Evolutionary conservation across 2,888 invertebrate genomes (phyloP).

Genomic region (Venusia cambrica): DNA sequence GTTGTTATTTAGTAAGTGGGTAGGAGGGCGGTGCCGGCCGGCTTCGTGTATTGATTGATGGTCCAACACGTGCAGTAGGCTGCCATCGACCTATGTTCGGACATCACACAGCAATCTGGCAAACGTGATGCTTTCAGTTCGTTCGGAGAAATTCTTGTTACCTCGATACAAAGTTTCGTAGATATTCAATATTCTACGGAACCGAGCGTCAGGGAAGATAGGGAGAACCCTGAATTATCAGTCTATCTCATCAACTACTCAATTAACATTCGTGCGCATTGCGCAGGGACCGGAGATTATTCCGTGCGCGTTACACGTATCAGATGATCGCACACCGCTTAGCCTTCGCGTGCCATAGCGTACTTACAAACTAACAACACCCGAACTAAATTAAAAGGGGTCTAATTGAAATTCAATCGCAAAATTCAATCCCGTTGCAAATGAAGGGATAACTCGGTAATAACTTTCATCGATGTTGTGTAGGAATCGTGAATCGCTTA

Average conservation of each 20-base stretch:
- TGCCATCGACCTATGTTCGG: slow-evolving; percentile 31
- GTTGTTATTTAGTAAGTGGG: slow-evolving; percentile 56
- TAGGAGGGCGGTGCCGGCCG: slow-evolving; percentile 34
- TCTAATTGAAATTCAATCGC: slow-evolving; percentile 54
- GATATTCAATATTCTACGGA: slow-evolving; percentile 18
- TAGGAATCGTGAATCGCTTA: slow-evolving; percentile 30
- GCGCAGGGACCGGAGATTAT: slow-evolving; percentile 57
- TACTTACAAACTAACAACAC: slow-evolving; percentile 33
- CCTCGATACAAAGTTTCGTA: slow-evolving; percentile 15
- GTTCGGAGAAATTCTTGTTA: slow-evolving; percentile 16
- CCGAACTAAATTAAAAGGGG: slow-evolving; percentile 50
- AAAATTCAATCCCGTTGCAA: slow-evolving; percentile 48
- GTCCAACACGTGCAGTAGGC: slow-evolving; percentile 48
- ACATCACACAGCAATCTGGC: slow-evolving; percentile 35
- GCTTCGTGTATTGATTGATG: slow-evolving; percentile 57
- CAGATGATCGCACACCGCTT: slow-evolving; percentile 48
- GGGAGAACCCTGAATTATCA: slow-evolving; percentile 46
- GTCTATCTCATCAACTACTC: slow-evolving; percentile 56
- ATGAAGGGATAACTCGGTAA: slow-evolving; percentile 44
- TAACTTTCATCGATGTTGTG: slow-evolving; percentile 38
- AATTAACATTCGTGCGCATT: slow-evolving; percentile 58
- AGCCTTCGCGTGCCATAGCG: slow-evolving; percentile 48
- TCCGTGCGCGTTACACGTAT: slow-evolving; percentile 40
- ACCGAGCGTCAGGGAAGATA: slow-evolving; percentile 16
- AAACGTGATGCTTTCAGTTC: slow-evolving; percentile 19